Percentiles rank a stretch among this genome's conserved stretches.
Conservation (phyloP, 2,113 vertebrate genomes). For the Scomber japonicus region DNA sequence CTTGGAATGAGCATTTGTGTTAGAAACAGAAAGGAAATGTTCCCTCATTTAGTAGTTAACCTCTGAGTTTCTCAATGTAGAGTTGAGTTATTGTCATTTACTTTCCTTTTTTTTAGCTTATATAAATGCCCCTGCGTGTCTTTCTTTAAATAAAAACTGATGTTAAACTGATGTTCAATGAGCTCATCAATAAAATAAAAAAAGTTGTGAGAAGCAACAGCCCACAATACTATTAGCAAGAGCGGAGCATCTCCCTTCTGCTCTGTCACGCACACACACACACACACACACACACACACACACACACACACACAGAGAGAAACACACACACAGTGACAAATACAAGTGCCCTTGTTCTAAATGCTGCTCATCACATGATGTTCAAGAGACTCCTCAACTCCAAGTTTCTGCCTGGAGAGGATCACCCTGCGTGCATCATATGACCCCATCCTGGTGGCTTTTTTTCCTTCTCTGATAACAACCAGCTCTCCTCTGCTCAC, state of each 20-base stretch:
- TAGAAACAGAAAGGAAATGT: neutral
- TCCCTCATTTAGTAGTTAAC: neutral
- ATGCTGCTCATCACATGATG: conserved; percentile 83
- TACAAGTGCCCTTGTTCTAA: conserved; percentile 76
- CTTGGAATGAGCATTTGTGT: neutral
- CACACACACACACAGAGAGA: neutral
- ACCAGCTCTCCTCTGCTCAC: conserved; percentile 40
- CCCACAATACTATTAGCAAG: neutral
- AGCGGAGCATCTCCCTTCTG: conserved; percentile 5
- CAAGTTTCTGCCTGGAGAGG: conserved; percentile 79
- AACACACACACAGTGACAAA: conserved; percentile 38
- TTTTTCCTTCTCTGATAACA: conserved; percentile 61
- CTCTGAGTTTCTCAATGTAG: neutral
- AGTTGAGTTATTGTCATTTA: neutral
- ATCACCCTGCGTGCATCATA: conserved; percentile 80
- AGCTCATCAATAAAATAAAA: neutral
- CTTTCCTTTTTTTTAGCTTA: neutral
- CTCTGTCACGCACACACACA: neutral
- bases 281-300: neutral
- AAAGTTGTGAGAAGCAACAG: neutral
- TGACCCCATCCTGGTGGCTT: conserved; percentile 71
- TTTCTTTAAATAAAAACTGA: neutral
- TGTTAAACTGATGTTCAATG: neutral
- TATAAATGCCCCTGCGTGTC: neutral
- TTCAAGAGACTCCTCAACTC: conserved; percentile 83